Evolutionary conservation across 2,797 vertebrate species (phyloP), one percentile per base, ranked within the genome.

Genomic region (Sparidentex hasta): DNA sequence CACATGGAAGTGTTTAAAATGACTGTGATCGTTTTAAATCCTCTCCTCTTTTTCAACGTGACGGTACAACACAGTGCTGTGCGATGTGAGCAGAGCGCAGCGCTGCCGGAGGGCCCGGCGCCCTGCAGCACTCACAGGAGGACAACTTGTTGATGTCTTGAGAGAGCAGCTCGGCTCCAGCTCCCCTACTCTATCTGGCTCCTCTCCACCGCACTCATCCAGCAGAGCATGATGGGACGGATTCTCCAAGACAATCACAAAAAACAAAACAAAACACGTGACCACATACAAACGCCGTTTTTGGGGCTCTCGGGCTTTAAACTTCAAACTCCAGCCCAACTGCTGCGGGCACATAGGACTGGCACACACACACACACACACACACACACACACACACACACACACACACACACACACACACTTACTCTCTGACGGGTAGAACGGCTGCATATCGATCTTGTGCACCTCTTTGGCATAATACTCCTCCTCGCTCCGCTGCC

Each of bases 401-500:
- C 54, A 57, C 25, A 21, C 48, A 25, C 23, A 56, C 29, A n/a
- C 14, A 54, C 33, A 23, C 21, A 29, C 47, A 13, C 18, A 97
- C 98, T 98, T 95, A 99, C 98, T 99, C 94, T 98, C 97, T 1
- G 96, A 90, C 4, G 94, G 93, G 90, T 94, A 96, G 84, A 93
- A 93, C 70, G 96, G 95, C 84, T 95, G 95, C 97, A 97, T 97
- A 90, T 99, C 97, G 73, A 99, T 95, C 91, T 98, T 98, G 95
- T 99, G 97, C 81, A 99, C 97, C 93, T 99, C 98, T 92, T 99
- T 99, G 84, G 98, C 98, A 47, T 99, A 99, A 71, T 99, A 99
- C 79, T 98, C 98, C 95, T 99, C 98, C 62, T 99, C 98, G 86
- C 97, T 98, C 44, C 97, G 93, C 94, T 99, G 97, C 46, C 97